Evolutionary conservation across 1,140 invertebrate genomes (phyloP), one percentile per base, ranked within the genome.

Genomic region (Cydia fagiglandana): DNA sequence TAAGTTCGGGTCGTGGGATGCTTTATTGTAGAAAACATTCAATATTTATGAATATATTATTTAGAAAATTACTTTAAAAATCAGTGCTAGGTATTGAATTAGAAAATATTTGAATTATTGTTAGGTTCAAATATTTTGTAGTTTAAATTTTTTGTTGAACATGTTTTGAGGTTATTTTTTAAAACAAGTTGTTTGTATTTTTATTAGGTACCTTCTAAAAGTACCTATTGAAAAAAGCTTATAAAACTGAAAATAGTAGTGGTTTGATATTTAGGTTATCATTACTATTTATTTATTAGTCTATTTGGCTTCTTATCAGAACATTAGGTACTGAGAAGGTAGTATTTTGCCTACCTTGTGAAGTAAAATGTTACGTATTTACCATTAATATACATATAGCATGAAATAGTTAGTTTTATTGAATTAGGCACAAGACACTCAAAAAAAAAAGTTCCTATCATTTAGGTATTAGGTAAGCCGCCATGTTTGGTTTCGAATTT

Each of bases 1-100:
- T 89, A 89, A 83, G 83, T 91, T 88, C 87, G 84, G 77, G 78
- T 76, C 50, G 79, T 81, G 80, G 73, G 77, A 79, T 81, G 82
- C 75, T 86, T 85, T 73, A 53, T 73, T 47, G 2, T 2, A 47
- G 9, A 50, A 53, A 30, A 9, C 17, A 20, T 12, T 24, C 6
- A 24, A 10, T 83, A 77, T 84, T 82, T 84, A 41, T 78, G 66
- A 68, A 77, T 78, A 81, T 13, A 74, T 74, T 73, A 15, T 77
- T 28, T 53, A 53, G 13, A 7, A 73, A 47, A n/a, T 56, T 28
- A 56, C 38, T 13, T 10, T 15, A 1, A 12, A 66, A 76, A 74
- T 41, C 75, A 68, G 41, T n/a, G 10, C n/a, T n/a, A n/a, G n/a
- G 1, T 56, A n/a, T 56, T 56, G 2, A 17, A 56, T n/a, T 17